Evolutionary conservation across 1,140 invertebrate genomes (phyloP).

Genomic region (Akabosia matsudoensis): DNA sequence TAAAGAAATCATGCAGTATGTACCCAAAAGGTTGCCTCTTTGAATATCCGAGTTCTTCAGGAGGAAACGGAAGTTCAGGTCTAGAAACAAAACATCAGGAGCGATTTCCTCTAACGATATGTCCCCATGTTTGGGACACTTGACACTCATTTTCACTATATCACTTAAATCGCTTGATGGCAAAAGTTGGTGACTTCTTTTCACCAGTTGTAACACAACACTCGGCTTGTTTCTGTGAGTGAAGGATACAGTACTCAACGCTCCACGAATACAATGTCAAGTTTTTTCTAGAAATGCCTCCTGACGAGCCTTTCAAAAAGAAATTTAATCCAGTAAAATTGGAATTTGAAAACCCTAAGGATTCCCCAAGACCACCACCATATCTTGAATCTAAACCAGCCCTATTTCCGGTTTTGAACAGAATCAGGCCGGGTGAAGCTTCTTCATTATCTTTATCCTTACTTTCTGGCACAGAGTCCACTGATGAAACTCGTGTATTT

Average conservation of each 20-base stretch:
- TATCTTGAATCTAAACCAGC: conserved; percentile 32
- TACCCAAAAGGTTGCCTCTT: conserved; percentile 45
- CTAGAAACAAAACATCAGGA: conserved; percentile 64
- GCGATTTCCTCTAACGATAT: conserved; percentile 70
- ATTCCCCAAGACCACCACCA: conserved; percentile 8
- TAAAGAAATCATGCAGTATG: neutral
- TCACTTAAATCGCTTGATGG: neutral
- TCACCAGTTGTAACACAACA: neutral
- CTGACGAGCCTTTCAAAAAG: conserved; percentile 38
- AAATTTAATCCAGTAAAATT: conserved; percentile 43
- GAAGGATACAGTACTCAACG: conserved; percentile 91
- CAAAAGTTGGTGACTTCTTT: neutral
- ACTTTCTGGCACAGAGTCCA: conserved; percentile 38
- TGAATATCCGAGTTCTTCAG: conserved; percentile 32
- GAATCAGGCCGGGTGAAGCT: conserved; percentile 24
- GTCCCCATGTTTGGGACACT: conserved; percentile 72
- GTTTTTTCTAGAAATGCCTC: conserved; percentile 8
- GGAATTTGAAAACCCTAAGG: conserved; percentile 14
- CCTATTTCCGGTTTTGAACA: conserved; percentile 34
- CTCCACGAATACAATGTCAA: conserved; percentile 61
- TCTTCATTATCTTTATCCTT: conserved; percentile 41
- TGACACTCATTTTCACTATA: conserved; percentile 53
- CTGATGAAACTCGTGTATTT: conserved; percentile 39
- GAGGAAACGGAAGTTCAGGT: conserved; percentile 40
- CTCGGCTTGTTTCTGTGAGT: conserved; percentile 39